A percentile compares a stretch with the other conserved stretches of the same genome.
phyloP scores from a whole-genome alignment of 2,797 vertebrate genomes.

The Sebastes minor region DNA sequence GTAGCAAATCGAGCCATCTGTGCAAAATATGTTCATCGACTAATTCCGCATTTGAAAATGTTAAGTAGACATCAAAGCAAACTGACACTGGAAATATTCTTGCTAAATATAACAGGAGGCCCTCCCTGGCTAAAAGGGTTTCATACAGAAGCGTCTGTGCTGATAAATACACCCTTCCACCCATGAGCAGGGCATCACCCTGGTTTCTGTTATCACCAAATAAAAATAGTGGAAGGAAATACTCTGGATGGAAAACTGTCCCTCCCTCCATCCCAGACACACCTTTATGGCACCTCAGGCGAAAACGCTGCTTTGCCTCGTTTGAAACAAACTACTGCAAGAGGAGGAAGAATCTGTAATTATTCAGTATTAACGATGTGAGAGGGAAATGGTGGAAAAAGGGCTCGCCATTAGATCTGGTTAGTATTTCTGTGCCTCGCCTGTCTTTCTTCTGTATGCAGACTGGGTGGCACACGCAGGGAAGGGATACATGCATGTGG shows the following conservation, averaged over 20 bases:
- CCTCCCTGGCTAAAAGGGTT: slow-evolving; percentile 28
- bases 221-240: slow-evolving; percentile 72
- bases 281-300: slow-evolving; percentile 36
- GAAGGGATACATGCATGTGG: not conserved
- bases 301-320: slow-evolving; percentile 2
- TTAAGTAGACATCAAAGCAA: slow-evolving; percentile 8
- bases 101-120: slow-evolving; percentile 52
- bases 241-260: slow-evolving; percentile 72
- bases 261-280: slow-evolving; percentile 64
- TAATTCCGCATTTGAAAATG: not conserved
- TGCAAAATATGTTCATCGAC: not conserved
- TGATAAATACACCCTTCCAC: slow-evolving; percentile 56
- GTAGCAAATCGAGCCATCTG: not conserved
- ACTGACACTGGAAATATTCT: slow-evolving; percentile 25
- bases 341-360: slow-evolving; percentile 22
- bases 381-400: not conserved
- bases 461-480: not conserved
- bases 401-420: slow-evolving; percentile 27
- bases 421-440: not conserved
- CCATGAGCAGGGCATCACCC: slow-evolving; percentile 55
- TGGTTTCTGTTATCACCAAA: slow-evolving; percentile 64
- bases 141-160: slow-evolving; percentile 30
- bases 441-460: slow-evolving; percentile 61
- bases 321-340: slow-evolving; percentile 33
- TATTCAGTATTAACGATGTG: not conserved